Base-by-base conservation (phyloP, 2,797 vertebrate genomes). In the Apogon hyalosoma region DNA sequence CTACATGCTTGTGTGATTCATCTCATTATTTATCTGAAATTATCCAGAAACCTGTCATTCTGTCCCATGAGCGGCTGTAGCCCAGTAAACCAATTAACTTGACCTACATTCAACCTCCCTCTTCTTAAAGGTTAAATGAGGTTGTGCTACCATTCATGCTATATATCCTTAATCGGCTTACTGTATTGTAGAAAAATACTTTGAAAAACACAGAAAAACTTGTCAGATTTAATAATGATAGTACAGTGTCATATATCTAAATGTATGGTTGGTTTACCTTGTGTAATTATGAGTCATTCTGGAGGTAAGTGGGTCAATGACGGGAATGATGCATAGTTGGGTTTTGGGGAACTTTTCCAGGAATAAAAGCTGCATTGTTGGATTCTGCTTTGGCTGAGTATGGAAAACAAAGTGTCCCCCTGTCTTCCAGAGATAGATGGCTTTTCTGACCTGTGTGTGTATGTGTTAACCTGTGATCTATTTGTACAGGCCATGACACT, bases 361-460 rank as follows among this genome's bases (percentile, higher is more conserved):
- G 86, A 92, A 92, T 90, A 90, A 90, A 92, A 87, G 83, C 66
- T 49, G 60, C 81, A 89, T 93, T 92, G 92, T 94, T 89, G 78
- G 61, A 65, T 63, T 83, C 73, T 76, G 68, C 64, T 82, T 77
- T 79, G 69, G 69, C 77, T 64, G 74, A 61, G 84, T 75, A 50
- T 77, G 69, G 56, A 86, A 87, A 92, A 87, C 79, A 84, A 90
- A 86, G 75, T 84, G 80, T 66, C 61, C 73, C 42, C 76, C 73
- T 84, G 85, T 88, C 88, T 43, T 68, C 28, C 21, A 49, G 67
- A 87, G 90, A 93, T 85, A 79, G 60, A 92, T 92, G 73, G 64
- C 72, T 84, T 86, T 85, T 82, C 70, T 88, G 69, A 79, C 69
- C 51, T 75, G 51, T 55, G 48, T 60, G 69, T 73, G 82, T 78